Evolutionary conservation across 1,140 invertebrate species (phyloP), one percentile per base, ranked within the genome.

Genomic region (Centruroides vittatus): DNA sequence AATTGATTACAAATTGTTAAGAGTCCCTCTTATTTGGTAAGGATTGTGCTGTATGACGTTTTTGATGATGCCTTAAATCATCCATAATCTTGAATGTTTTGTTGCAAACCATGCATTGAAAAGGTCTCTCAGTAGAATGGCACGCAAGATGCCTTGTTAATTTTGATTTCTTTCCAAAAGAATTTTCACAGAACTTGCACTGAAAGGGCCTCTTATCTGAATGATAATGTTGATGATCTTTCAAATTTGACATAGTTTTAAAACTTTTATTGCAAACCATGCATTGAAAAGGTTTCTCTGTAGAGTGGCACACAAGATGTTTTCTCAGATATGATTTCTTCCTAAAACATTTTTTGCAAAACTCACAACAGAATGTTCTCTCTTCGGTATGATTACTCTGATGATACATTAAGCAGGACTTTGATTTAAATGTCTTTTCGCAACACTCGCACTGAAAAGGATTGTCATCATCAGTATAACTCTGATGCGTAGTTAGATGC

Each of bases 391-490:
- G 73, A 12, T 62, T 66, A 11, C 65, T 57, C 34, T 58, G 55
- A 61, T 73, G 72, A n/a, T 69, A 61, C 35, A 62, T 57, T 13
- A 67, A 75, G 74, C 95, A 91, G 71, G 94, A 90, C 0, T 91
- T 85, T 47, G 54, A 68, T 7, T 47, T 59, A 61, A 70, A 70
- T 11, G 49, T 48, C 52, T 69, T 68, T 10, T 66, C 62, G 58
- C 68, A 69, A 12, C 64, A 35, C 12, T 63, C 63, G 53, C 67
- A 69, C 5, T 36, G 56, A 76, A 93, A 98, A 0, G 95, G 94
- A 71, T 97, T 97, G 76, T 98, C 93, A 0, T 94, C 95, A 0
- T 93, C 97, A 77, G 98, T 89, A 53, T 88, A 89, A n/a, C 88
- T 79, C 12, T 89, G 81, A 71, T 93, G 89, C 63, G 66, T 65